Evolutionary conservation across 92 coral and sea anemone genomes (phyloP).

Genomic region (Diadumene lineata): DNA sequence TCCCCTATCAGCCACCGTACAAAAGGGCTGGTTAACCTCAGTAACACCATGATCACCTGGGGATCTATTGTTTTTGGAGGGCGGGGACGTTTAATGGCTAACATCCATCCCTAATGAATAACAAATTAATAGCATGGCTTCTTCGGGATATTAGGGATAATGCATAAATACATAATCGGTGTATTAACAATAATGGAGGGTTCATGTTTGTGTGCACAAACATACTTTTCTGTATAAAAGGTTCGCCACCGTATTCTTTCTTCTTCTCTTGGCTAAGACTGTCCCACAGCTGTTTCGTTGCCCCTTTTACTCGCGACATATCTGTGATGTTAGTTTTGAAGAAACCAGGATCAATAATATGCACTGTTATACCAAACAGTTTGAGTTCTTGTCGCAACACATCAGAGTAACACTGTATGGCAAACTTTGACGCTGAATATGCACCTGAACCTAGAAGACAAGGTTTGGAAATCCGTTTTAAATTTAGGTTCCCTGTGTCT

Average conservation of each 20-base stretch:
- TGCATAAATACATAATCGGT: too few relatives aligned
- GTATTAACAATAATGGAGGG: too few relatives aligned
- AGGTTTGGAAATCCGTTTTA: neutral
- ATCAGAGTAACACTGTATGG: constrained; percentile 69
- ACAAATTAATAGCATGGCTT: too few relatives aligned
- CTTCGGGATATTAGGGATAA: too few relatives aligned
- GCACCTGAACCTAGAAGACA: constrained; percentile 38
- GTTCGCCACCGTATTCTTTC: constrained; percentile 3
- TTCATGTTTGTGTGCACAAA: neutral
- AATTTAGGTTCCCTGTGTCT: too few relatives aligned
- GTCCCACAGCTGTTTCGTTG: constrained; percentile 39
- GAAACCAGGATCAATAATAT: constrained; percentile 72
- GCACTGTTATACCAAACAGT: constrained; percentile 60
- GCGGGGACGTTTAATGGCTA: too few relatives aligned
- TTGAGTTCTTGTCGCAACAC: constrained; percentile 58
- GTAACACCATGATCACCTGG: too few relatives aligned
- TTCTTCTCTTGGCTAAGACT: constrained; percentile 33
- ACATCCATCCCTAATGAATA: too few relatives aligned
- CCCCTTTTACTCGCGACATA: neutral
- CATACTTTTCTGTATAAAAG: neutral
- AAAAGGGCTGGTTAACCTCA: too few relatives aligned
- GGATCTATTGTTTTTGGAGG: too few relatives aligned
- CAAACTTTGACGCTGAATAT: constrained; percentile 70
- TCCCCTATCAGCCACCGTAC: too few relatives aligned
- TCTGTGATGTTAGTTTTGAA: constrained; percentile 65